phyloP scores from a whole-genome alignment of 1,140 invertebrate genomes.

The Eciton burchellii region DNA sequence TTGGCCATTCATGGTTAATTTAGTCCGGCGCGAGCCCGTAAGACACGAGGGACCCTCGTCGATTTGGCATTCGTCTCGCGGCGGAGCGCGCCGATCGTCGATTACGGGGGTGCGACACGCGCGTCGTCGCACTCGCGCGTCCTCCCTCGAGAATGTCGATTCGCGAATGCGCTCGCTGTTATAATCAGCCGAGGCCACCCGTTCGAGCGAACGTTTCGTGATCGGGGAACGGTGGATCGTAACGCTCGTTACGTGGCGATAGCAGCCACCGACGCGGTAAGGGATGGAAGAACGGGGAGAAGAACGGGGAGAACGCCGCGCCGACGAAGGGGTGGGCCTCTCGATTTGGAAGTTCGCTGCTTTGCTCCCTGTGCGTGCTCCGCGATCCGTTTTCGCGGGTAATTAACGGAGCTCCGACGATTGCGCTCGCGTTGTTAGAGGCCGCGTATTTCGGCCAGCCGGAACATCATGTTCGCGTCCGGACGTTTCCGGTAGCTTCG shows the following conservation, averaged over 20 bases:
- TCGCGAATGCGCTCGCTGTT: slow-evolving; percentile 59
- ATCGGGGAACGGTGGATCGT: slow-evolving; percentile 67
- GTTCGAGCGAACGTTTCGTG: slow-evolving; percentile 75
- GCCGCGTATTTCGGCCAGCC: neutral
- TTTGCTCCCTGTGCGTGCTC: neutral
- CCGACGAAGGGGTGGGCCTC: slow-evolving; percentile 45
- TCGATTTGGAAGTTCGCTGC: slow-evolving; percentile 56
- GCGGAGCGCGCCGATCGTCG: slow-evolving; percentile 44
- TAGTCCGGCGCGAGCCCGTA: slow-evolving; percentile 76
- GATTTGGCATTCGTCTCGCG: slow-evolving; percentile 77
- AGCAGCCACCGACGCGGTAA: slow-evolving; percentile 65
- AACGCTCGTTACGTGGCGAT: slow-evolving; percentile 78
- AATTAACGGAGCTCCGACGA: slow-evolving; percentile 52
- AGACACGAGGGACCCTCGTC: slow-evolving; percentile 72
- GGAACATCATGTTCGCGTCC: too few species aligned
- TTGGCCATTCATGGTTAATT: slow-evolving; percentile 85
- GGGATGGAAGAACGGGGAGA: slow-evolving; percentile 61
- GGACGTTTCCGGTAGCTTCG: too few species aligned
- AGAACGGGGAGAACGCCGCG: slow-evolving; percentile 62
- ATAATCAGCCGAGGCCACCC: slow-evolving; percentile 71
- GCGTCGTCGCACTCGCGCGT: neutral
- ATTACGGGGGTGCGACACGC: slow-evolving; percentile 39
- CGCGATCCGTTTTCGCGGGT: slow-evolving; percentile 53
- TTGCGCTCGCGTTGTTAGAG: slow-evolving; percentile 30
- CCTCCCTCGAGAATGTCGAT: neutral